A percentile compares a stretch with the other conserved stretches of the same genome.
These are phyloP conservation scores for Tineola bisselliella DNA, from an alignment of 2,888 invertebrate species.

Conservation along the genomic window DNA sequence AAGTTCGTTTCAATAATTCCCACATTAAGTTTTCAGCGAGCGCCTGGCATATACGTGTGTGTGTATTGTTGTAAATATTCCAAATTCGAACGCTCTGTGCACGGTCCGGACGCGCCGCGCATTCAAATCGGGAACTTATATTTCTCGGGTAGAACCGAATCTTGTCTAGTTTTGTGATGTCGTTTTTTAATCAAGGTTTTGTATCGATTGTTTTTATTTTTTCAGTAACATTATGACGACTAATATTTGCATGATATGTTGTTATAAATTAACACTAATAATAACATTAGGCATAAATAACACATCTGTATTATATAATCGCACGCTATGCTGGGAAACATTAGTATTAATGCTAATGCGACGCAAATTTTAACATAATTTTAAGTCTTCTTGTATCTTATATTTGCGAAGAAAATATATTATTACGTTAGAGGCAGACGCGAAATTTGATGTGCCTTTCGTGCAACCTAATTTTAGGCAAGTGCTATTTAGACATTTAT, in stretches of 20 bases:
- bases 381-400: background rate
- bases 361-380: background rate
- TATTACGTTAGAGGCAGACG: background rate
- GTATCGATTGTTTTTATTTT: background rate
- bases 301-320: background rate
- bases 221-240: background rate
- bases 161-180: background rate
- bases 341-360: background rate
- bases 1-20: conserved; percentile 7
- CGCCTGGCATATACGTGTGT: conserved; percentile 17
- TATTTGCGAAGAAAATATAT: background rate
- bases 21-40: conserved; percentile 21
- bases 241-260: background rate
- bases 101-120: conserved; percentile 33
- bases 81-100: conserved; percentile 26
- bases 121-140: conserved; percentile 49
- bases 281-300: background rate
- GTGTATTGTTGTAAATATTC: conserved; percentile 8
- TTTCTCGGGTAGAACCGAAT: background rate
- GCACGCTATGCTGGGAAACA: background rate
- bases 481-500: too few relatives aligned
- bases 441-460: too few relatives aligned
- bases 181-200: background rate
- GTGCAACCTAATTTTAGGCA: too few relatives aligned
- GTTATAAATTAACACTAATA: background rate